Conservation (phyloP, 2,797 vertebrate species). For the Danio kyathit region DNA sequence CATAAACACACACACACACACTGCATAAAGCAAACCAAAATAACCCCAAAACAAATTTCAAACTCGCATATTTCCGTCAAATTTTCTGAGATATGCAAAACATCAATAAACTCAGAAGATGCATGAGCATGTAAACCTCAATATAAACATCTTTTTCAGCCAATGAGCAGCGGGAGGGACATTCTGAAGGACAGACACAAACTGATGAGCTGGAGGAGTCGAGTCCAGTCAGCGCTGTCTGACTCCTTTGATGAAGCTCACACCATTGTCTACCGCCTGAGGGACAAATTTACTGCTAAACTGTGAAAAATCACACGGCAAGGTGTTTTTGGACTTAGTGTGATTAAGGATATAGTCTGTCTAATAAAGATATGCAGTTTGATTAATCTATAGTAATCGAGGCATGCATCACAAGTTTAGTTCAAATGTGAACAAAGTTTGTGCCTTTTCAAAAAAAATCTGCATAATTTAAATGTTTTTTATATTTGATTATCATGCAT, state of each 20-base stretch:
- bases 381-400: no score
- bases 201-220: slow-evolving; percentile 73
- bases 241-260: slow-evolving; percentile 74
- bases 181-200: slow-evolving; percentile 70
- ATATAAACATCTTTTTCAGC: slow-evolving; percentile 65
- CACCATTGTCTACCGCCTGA: slow-evolving; percentile 69
- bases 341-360: not conserved
- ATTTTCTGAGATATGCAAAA: not conserved
- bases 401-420: no score
- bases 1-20: no score
- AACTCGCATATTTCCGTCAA: no score
- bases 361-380: not conserved
- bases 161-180: slow-evolving; percentile 71
- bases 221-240: slow-evolving; percentile 71
- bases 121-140: not conserved
- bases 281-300: slow-evolving; percentile 70
- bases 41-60: no score
- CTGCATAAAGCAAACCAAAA: no score
- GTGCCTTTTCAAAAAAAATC: no score
- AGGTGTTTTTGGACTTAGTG: not conserved
- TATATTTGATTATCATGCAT: no score
- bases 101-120: not conserved
- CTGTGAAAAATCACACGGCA: slow-evolving; percentile 64
- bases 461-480: no score
- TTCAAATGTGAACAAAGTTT: no score